phyloP scores from a whole-genome alignment of 2,888 invertebrate species.

The Archaeoteleia sp. region DNA sequence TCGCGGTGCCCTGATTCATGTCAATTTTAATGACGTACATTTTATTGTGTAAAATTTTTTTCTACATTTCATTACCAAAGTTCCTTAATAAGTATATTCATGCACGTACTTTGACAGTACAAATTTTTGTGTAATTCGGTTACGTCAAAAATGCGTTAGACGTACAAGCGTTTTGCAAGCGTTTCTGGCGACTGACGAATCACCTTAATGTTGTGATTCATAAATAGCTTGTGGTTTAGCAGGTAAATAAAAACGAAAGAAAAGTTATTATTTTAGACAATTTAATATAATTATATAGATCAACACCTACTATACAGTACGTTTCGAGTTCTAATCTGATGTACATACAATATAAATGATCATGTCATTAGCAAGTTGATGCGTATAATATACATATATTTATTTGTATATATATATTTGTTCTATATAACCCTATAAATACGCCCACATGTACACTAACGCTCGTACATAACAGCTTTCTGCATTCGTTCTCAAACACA shows the following conservation, averaged over 20 bases:
- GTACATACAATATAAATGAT: slow-evolving; percentile 60
- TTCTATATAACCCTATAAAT: slow-evolving; percentile 31
- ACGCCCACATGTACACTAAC: slow-evolving; percentile 40
- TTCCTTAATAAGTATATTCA: no score
- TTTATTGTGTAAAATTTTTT: no score
- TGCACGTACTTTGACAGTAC: no score
- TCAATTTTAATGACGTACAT: no score
- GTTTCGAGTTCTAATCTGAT: slow-evolving; percentile 61
- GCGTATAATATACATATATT: slow-evolving; percentile 55
- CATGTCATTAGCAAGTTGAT: slow-evolving; percentile 50
- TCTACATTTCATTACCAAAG: no score
- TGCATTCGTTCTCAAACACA: slow-evolving; percentile 27
- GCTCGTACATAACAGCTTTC: slow-evolving; percentile 52
- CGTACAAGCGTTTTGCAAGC: no score
- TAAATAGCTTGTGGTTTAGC: no score
- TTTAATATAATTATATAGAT: slow-evolving; percentile 66
- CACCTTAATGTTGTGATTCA: no score
- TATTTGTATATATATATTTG: slow-evolving; percentile 19
- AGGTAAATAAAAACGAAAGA: slow-evolving; percentile 35
- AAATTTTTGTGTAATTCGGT: no score
- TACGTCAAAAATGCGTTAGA: no score
- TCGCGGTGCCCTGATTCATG: no score
- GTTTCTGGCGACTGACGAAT: no score
- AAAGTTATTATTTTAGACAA: slow-evolving; percentile 60
- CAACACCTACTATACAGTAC: slow-evolving; percentile 66